A percentile compares a stretch with the other conserved stretches of the same genome.
Evolutionary conservation across 2,888 invertebrate genomes (phyloP).

Genomic region (Hoplodrina ambigua): DNA sequence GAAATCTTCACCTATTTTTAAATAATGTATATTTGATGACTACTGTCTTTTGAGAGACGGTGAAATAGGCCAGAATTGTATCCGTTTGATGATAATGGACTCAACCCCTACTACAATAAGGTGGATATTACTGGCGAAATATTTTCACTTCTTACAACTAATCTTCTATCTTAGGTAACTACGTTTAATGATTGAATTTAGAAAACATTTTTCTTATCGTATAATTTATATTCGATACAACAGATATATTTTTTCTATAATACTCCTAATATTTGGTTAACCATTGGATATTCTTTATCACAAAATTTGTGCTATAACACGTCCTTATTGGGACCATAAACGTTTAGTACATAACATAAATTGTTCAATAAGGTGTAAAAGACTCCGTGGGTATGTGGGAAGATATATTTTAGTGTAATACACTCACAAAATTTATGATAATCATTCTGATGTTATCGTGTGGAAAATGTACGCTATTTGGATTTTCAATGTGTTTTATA

Average conservation of each 20-base stretch:
- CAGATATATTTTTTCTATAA: background rate
- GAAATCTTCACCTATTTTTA: no score
- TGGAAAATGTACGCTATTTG: slow-evolving; percentile 20
- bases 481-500: slow-evolving; percentile 21
- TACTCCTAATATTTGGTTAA: slow-evolving; percentile 6
- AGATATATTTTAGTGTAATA: slow-evolving; percentile 44
- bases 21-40: no score
- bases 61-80: no score
- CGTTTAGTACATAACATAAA: slow-evolving; percentile 40
- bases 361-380: slow-evolving; percentile 56
- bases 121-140: no score
- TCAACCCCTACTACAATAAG: no score
- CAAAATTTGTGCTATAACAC: slow-evolving; percentile 25
- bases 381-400: slow-evolving; percentile 23
- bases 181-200: background rate
- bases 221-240: background rate
- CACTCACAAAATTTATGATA: slow-evolving; percentile 44
- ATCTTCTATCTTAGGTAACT: no score
- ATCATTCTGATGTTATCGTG: slow-evolving; percentile 45
- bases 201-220: background rate
- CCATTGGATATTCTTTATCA: slow-evolving; percentile 28
- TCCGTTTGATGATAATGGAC: no score
- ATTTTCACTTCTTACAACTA: no score
- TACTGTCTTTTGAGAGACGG: no score
- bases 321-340: slow-evolving; percentile 37